Percentiles rank a stretch among this genome's conserved stretches.
Evolutionary conservation across 35 echinoderm and acorn worm species (phyloP).

Genomic region (Lytechinus variegatus): DNA sequence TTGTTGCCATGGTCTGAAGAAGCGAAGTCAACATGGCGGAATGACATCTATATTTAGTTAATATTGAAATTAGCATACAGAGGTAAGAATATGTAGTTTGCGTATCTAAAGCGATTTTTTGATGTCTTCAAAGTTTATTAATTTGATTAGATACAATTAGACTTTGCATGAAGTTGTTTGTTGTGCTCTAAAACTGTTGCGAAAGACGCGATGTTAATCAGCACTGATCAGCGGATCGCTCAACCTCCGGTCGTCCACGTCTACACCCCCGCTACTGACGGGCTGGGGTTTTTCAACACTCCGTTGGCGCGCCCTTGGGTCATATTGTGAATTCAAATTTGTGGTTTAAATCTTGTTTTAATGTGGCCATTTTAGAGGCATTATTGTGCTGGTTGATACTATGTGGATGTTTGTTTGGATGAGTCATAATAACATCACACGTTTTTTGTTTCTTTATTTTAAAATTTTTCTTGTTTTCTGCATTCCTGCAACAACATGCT

Average conservation of each 20-base stretch:
- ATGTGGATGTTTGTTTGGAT: too few species aligned
- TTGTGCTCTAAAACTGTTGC: background rate
- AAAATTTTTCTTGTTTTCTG: too few species aligned
- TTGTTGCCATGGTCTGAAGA: conserved; percentile 54
- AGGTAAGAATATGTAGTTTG: background rate
- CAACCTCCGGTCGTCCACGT: background rate
- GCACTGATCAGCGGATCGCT: background rate
- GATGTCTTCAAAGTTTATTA: background rate
- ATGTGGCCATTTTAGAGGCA: too few species aligned
- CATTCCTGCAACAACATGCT: too few species aligned
- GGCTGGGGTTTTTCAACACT: background rate
- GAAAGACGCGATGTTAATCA: background rate
- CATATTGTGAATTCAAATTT: too few species aligned
- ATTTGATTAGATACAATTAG: background rate
- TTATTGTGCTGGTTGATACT: too few species aligned
- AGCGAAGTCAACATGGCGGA: conserved; percentile 55
- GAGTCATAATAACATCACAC: too few species aligned
- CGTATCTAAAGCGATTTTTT: background rate
- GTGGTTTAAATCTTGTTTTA: too few species aligned
- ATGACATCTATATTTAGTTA: background rate
- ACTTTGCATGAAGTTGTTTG: background rate
- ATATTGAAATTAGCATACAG: background rate
- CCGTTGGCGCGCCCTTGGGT: background rate
- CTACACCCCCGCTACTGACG: background rate
- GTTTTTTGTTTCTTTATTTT: too few species aligned